Evolutionary conservation across 2,888 invertebrate genomes (phyloP).

Genomic region (Tuta absoluta): DNA sequence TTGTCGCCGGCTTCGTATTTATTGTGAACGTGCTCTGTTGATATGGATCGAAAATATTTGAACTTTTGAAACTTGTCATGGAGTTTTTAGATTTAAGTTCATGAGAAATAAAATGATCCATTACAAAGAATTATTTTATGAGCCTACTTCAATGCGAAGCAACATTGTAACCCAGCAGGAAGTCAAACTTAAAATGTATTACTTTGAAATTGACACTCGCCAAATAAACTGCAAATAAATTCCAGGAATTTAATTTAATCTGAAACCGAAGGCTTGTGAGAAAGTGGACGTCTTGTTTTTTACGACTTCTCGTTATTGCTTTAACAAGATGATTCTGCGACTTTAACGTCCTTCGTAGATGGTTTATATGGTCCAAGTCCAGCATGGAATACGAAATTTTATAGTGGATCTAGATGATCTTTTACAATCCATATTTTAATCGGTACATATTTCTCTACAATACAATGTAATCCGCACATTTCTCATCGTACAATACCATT

Average conservation of each 20-base stretch:
- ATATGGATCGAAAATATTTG: neutral
- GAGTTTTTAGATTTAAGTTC: neutral
- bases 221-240: constrained; percentile 9
- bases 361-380: neutral
- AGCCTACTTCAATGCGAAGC: neutral
- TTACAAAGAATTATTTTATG: neutral
- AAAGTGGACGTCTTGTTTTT: constrained; percentile 41
- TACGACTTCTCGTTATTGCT: constrained; percentile 63
- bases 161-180: neutral
- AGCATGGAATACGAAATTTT: neutral
- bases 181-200: constrained; percentile 15
- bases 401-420: no score
- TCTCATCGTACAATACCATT: no score
- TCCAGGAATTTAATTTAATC: constrained; percentile 46
- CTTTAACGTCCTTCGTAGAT: neutral
- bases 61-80: neutral
- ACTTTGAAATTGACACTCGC: constrained; percentile 27
- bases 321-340: constrained; percentile 23
- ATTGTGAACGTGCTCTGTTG: neutral
- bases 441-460: no score
- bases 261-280: constrained; percentile 47
- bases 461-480: no score
- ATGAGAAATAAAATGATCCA: neutral
- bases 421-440: no score
- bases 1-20: neutral